Percentiles rank a stretch among this genome's conserved stretches.
phyloP scores from a whole-genome alignment of 2,888 invertebrate species.

The Microdon myrmicae region DNA sequence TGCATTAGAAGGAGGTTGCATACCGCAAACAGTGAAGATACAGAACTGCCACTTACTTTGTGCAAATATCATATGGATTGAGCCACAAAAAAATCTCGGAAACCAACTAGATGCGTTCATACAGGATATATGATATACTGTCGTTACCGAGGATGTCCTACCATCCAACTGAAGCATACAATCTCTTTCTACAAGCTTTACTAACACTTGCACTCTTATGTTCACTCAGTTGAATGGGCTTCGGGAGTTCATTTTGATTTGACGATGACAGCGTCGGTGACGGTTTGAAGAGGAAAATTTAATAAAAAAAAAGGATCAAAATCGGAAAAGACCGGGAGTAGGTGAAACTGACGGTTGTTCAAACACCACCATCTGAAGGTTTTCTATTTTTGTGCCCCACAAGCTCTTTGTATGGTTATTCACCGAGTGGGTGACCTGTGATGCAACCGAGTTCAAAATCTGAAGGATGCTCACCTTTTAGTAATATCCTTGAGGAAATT shows the following conservation, averaged over 20 bases:
- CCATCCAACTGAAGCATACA: slow-evolving; percentile 5
- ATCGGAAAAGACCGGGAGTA: no score
- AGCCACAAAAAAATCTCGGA: slow-evolving; percentile 39
- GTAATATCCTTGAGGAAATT: slow-evolving; percentile 24
- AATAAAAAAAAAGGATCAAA: no score
- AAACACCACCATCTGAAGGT: no score
- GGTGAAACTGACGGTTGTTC: no score
- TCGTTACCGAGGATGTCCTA: slow-evolving; percentile 4
- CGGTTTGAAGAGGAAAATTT: no score
- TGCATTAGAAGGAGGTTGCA: background rate
- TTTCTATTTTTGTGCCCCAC: no score
- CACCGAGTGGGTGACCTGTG: no score
- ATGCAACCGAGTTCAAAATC: no score
- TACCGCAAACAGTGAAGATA: background rate
- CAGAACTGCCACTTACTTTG: slow-evolving; percentile 41
- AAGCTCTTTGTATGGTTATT: no score
- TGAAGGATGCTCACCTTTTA: slow-evolving; percentile 33
- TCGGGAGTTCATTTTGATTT: slow-evolving; percentile 45
- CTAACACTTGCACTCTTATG: slow-evolving; percentile 2
- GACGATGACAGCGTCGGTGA: slow-evolving; percentile 3
- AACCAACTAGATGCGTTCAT: slow-evolving; percentile 45
- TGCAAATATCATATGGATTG: slow-evolving; percentile 27
- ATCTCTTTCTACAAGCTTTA: background rate
- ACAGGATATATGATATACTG: slow-evolving; percentile 41
- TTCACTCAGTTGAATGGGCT: slow-evolving; percentile 34